These are phyloP conservation scores for Myzus persicae DNA, from an alignment of 1,140 invertebrate species.

Conservation along the genomic window DNA sequence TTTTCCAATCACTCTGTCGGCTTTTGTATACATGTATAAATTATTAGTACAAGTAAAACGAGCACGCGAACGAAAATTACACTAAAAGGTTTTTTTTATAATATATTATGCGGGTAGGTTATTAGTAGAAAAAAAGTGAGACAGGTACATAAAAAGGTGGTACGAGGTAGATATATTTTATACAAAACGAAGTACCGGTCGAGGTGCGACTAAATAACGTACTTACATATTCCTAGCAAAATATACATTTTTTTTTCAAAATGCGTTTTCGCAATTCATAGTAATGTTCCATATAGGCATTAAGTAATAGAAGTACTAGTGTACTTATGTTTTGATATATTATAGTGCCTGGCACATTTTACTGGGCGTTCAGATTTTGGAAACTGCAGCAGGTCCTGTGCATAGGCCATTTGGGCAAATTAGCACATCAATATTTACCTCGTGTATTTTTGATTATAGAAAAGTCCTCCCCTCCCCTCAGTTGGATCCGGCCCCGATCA, in stretches of 20 bases:
- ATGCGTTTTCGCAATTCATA: background rate
- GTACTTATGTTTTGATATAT: background rate
- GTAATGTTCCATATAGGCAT: background rate
- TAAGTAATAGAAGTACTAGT: no score
- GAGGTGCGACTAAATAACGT: background rate
- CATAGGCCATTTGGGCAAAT: no score
- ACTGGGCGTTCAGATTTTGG: background rate
- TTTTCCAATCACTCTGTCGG: background rate
- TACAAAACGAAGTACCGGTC: background rate
- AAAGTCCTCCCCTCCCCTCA: background rate
- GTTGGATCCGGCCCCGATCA: background rate
- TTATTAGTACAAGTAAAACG: background rate
- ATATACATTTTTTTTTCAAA: background rate
- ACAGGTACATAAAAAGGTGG: background rate
- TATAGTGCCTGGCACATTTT: no score
- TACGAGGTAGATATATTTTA: background rate
- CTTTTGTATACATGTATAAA: background rate
- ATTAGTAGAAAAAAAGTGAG: background rate
- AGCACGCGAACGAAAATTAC: slow-evolving; percentile 18
- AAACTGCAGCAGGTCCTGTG: no score
- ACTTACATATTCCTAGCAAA: background rate
- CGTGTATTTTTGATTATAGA: background rate
- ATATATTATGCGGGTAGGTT: background rate
- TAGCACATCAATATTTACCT: background rate
- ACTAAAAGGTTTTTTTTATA: background rate